Base-by-base conservation (phyloP, 2,888 invertebrate species). In the Esperia sulphurella region DNA sequence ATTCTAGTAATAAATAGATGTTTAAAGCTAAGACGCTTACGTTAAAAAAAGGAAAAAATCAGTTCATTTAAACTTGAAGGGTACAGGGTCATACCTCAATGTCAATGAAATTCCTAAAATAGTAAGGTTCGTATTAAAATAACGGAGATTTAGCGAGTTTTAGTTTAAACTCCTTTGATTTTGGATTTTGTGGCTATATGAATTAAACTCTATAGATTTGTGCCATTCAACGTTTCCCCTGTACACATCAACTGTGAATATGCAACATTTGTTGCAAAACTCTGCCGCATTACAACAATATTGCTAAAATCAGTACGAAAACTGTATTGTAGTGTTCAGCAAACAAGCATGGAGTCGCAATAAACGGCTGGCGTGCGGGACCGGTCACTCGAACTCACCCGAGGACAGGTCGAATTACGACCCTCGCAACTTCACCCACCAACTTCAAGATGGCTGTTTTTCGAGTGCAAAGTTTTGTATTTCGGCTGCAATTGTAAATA, bases 401-500 rank as follows among this genome's bases (percentile, higher is more conserved):
- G 66, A 68, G 71, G 76, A 78, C 78, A 72, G 68, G 70, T 71
- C 68, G 67, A 76, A 78, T 78, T 73, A 69, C 75, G 66, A 69
- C 65, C 68, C 63, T 60, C 59, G 52, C 63, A 69, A 70, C 73
- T 66, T 61, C 54, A 60, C 52, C 59, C 61, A 55, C 58, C 63
- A 75, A 76, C 77, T 82, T 76, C 70, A 71, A 76, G 77, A 74
- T 75, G 75, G 68, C 75, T 74, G 71, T 78, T 80, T 79, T 79
- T 79, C 67, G 64, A 77, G 72, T 75, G 70, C 61, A 71, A 79
- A 77, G 72, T 83, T 85, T 78, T 71, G 72, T 82, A 77, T 83
- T 83, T 79, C 68, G 68, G 62, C 69, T 77, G 77, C 82, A 79
- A 78, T 71, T 67, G 79, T 75, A 83, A 83, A 81, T 79, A 79